Percentiles rank a stretch among this genome's conserved stretches.
phyloP scores from a whole-genome alignment of 2,888 invertebrate genomes.

The Drosophila peninsularis region DNA sequence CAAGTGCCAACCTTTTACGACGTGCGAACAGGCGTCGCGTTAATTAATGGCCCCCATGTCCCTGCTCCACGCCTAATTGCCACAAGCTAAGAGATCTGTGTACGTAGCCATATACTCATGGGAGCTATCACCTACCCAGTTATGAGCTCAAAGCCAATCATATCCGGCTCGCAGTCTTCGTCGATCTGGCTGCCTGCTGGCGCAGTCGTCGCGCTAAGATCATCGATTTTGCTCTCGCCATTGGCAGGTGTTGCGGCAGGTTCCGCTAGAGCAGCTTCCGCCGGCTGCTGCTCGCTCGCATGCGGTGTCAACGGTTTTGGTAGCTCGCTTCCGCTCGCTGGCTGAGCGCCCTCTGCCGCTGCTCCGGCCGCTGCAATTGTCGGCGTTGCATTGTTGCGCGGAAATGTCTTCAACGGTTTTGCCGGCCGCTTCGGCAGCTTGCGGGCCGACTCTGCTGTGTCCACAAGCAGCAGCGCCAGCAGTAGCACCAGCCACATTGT shows the following conservation, averaged over 20 bases:
- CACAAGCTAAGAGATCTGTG: conserved; percentile 38
- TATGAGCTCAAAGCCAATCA: conserved; percentile 96
- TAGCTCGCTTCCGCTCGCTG: conserved; percentile 78
- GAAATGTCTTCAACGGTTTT: conserved; percentile 84
- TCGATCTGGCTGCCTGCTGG: conserved; percentile 72
- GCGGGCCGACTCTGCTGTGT: conserved; percentile 80
- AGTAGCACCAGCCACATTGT: conserved; percentile 55
- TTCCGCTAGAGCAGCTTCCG: conserved; percentile 69
- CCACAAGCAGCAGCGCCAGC: conserved; percentile 62
- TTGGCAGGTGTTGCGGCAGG: conserved; percentile 54
- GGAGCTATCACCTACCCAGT: conserved; percentile 88
- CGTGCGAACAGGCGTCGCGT: conserved; percentile 56
- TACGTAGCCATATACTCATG: not conserved
- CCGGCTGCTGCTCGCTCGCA: conserved; percentile 68
- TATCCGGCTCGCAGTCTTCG: conserved; percentile 95
- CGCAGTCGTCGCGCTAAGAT: conserved; percentile 55
- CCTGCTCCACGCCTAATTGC: conserved; percentile 60
- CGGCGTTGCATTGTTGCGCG: conserved; percentile 83
- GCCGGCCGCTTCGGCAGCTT: conserved; percentile 82
- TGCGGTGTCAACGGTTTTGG: conserved; percentile 81
- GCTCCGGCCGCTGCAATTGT: conserved; percentile 63
- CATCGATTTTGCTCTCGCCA: conserved; percentile 73
- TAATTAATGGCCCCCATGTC: conserved; percentile 52
- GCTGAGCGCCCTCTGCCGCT: conserved; percentile 39
- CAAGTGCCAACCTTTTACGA: conserved; percentile 51